Base-by-base conservation (phyloP, 2,888 invertebrate genomes). In the Perithous albicinctus region DNA sequence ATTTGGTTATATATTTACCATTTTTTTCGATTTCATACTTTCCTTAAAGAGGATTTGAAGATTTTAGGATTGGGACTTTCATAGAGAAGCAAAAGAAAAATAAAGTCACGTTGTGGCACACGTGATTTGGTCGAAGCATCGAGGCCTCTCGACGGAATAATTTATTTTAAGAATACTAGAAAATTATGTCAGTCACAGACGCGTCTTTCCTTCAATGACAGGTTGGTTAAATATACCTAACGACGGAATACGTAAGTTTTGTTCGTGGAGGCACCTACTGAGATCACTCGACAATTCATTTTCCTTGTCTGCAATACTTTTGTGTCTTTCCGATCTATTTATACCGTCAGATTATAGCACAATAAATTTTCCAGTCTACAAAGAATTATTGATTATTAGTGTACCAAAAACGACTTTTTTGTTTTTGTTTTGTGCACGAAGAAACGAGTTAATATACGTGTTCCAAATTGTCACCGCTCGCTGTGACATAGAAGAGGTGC, bases 161-260 rank as follows among this genome's bases (percentile, higher is more conserved):
- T 64, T 70, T 78, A 78, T 78, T 78, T 78, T 64, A 32, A 80
- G 84, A 86, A 86, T 79, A 78, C 81, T 66, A 84, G 84, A 84
- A 85, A 87, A 88, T 86, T 84, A 86, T 87, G 87, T 86, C 86
- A 86, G 85, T 86, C 82, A 84, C 82, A 83, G 78, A 80, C 81
- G 80, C 75, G 61, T 77, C 77, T 83, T 85, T 82, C 87, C 85
- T 87, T 86, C 86, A 87, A 88, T 86, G 86, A 85, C 86, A 85
- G n/a, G 83, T 74, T 61, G 77, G 84, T 88, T 87, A 87, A 88
- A 88, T 88, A 87, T 87, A 87, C 46, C 59, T 56, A 54, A 59
- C 51, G 26, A 59, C 51, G 75, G 70, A 67, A 76, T 59, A 76
- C 35, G 59, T 56, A 69, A 74, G 61, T 79, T 67, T 46, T 69